A percentile compares a stretch with the other conserved stretches of the same genome.
Evolutionary conservation across 2,113 vertebrate species (phyloP).

Genomic region (Catharus fuscescens): DNA sequence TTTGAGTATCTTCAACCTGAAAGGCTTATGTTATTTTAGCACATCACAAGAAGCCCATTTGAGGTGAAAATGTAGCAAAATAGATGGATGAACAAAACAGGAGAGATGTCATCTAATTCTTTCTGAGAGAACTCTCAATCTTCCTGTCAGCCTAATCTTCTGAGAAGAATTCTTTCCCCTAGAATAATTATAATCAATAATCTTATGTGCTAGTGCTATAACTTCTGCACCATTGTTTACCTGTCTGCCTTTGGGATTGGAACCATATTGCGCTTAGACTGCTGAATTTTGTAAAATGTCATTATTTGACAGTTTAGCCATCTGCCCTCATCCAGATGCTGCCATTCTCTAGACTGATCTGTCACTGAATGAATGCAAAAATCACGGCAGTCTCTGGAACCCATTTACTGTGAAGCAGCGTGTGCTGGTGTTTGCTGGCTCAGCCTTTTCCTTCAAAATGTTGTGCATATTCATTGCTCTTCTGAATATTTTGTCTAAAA

Average conservation of each 20-base stretch:
- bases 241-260: constrained; percentile 64
- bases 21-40: neutral
- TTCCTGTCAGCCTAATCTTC: constrained; percentile 56
- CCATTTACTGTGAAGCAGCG: constrained; percentile 5
- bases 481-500: constrained; percentile 35
- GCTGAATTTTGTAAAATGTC: constrained; percentile 67
- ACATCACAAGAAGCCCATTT: neutral
- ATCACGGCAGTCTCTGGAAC: neutral
- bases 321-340: constrained; percentile 72
- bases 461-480: constrained; percentile 30
- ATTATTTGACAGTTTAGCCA: constrained; percentile 74
- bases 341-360: constrained; percentile 46
- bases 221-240: constrained; percentile 61
- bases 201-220: constrained; percentile 36
- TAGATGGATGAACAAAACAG: neutral
- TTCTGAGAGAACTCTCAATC: constrained; percentile 39
- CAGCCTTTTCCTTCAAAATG: constrained; percentile 28
- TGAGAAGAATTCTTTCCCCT: constrained; percentile 46
- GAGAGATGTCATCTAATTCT: neutral
- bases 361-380: constrained; percentile 43
- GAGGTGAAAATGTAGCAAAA: neutral
- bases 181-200: constrained; percentile 71
- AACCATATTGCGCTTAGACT: constrained; percentile 60
- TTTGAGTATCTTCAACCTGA: neutral
- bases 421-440: neutral